Base-by-base conservation (phyloP, 2,888 invertebrate genomes). In the Eretmocerus hayati region DNA sequence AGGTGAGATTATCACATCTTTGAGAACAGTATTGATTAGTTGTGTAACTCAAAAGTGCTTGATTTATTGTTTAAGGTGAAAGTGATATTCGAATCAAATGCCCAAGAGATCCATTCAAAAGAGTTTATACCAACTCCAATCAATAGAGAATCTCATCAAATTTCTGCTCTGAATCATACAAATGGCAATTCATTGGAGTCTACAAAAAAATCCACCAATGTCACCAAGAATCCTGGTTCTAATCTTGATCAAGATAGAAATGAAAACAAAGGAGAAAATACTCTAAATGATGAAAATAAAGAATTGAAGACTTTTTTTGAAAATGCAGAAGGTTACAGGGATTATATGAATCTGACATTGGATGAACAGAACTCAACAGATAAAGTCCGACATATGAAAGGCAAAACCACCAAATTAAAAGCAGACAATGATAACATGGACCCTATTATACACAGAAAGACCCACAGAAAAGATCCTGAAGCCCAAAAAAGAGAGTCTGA, bases 71-170 rank as follows among this genome's bases (percentile, higher is more conserved):
- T 38, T 6, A 8, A 53, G 53, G 80, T 77, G 15, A 74, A 77
- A 65, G 75, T 81, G 26, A 79, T 77, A 38, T 81, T 80, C 59
- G 81, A 81, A 62, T 77, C 80, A 23, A 73, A 76, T 33, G 77
- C 77, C 1, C 74, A 75, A 50, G 77, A 73, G 60, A 68, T 74
- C 18, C 55, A 60, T 54, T 64, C 63, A 3, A 51, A 62, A 30
- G 64, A 66, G 45, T 39, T 47, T 15, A 38, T 38, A n/a, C 18
- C 43, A 21, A 18, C 15, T 38, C 50, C 13, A 44, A 55, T 46
- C 16, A 49, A 38, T 31, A 47, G 54, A 46, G 41, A 52, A 56
- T 52, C 59, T 75, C 75, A 53, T 1, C 33, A 33, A 9, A 8
- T 9, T 30, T 8, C 30, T 30, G n/a, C n/a, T n/a, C n/a, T n/a